Base-by-base conservation (phyloP, 2,797 vertebrate species). In the Sebastes minor region DNA sequence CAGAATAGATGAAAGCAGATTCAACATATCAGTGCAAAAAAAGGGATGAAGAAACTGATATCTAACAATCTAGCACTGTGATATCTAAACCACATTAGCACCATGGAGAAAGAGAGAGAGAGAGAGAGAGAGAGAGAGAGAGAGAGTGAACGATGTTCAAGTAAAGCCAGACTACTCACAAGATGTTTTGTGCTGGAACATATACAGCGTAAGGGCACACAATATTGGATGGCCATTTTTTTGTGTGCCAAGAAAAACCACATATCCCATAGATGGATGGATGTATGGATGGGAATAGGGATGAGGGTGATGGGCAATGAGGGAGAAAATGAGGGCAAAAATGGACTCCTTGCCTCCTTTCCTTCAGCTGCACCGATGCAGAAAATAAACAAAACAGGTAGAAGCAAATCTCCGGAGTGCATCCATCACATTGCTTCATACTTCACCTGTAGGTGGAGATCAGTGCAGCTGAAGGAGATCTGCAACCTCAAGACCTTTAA, bases 391-490 rank as follows among this genome's bases (percentile, higher is more conserved):
- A n/a, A 79, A 71, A 59, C 18, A 25, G 78, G 76, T 5, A 49
- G 85, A 89, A 89, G 91, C 93, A 94, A 92, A 94, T 94, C 91
- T 94, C 92, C 92, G 92, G 93, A 93, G 85, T 63, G 59, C 3
- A 69, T 93, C 93, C 94, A 93, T 95, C 94, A 94, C 86, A 88
- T 90, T 94, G 92, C 92, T 89, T 74, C 78, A 12, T 25, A 27
- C 35, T 22, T 76, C 74, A 62, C 82, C 77, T 65, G 84, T 2
- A 14, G 28, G 65, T 71, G 73, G 79, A 80, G 74, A 52, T 86
- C 67, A 27, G 86, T 79, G 89, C 87, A 91, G 90, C 73, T 75
- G 88, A 74, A 71, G 88, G 83, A 86, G 66, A 28, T 74, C 71
- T 61, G 28, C 59, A 46, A 69, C 62, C 74, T 65, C 52, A 4